phyloP scores from a whole-genome alignment of 2,888 invertebrate species.

The Dynastes hyllus region DNA sequence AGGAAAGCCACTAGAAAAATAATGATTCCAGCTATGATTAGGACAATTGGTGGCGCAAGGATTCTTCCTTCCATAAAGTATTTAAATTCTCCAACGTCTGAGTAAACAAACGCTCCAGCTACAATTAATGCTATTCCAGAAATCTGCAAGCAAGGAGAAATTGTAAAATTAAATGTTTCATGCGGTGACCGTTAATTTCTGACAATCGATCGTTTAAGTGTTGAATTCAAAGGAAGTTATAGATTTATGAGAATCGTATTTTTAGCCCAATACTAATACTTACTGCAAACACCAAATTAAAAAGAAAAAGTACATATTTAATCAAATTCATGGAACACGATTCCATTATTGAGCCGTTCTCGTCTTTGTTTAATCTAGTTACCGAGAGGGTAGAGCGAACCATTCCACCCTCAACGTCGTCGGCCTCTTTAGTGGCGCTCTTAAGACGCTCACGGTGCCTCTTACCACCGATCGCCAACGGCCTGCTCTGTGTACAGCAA shows the following conservation, averaged over 20 bases:
- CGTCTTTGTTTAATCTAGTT: slow-evolving; percentile 39
- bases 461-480: neutral
- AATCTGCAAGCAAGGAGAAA: slow-evolving; percentile 60
- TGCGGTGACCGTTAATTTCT: neutral
- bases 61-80: slow-evolving; percentile 86
- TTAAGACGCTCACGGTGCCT: slow-evolving; percentile 14
- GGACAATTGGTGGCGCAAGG: slow-evolving; percentile 87
- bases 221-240: neutral
- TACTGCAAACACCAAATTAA: slow-evolving; percentile 85
- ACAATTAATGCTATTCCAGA: slow-evolving; percentile 81
- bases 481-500: slow-evolving; percentile 32
- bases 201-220: too few relatives aligned
- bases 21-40: slow-evolving; percentile 89
- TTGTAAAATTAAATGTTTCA: neutral
- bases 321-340: slow-evolving; percentile 79
- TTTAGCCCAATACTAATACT: slow-evolving; percentile 65
- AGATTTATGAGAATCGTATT: neutral
- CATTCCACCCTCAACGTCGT: slow-evolving; percentile 8
- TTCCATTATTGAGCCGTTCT: slow-evolving; percentile 57
- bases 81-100: slow-evolving; percentile 82
- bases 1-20: slow-evolving; percentile 91
- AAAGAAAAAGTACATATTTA: slow-evolving; percentile 82
- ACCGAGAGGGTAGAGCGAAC: slow-evolving; percentile 37
- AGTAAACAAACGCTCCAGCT: slow-evolving; percentile 82
- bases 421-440: slow-evolving; percentile 1